Evolutionary conservation across 1,140 invertebrate genomes (phyloP), one percentile per base, ranked within the genome.

Genomic region (Drosophila ironensis): DNA sequence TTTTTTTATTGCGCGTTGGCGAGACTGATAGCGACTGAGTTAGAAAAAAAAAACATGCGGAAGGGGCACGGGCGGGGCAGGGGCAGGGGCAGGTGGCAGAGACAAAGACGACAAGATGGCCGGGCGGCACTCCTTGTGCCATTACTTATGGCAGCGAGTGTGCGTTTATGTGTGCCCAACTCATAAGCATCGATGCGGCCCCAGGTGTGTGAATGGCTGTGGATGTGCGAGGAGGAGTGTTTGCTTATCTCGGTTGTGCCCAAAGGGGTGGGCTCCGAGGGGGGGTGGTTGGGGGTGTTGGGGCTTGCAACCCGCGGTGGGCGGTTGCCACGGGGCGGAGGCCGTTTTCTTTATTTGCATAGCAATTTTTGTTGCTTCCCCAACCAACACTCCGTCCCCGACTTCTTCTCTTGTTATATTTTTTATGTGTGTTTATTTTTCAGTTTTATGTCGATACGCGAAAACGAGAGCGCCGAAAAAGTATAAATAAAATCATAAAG

Each of bases 401-500:
- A 46, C 30, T 63, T 59, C 35, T 73, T 84, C 66, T 82, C 25
- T 27, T 70, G 56, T 72, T 77, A 41, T 48, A 14, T 50, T 72
- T 72, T 72, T 80, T 74, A 67, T 86, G 80, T 53, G 20, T 84
- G 78, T 84, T 84, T 78, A 86, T 69, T 74, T 84, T 86, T 84
- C 70, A 86, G 73, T 84, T 84, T 84, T 84, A 84, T 86, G 80
- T 53, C 80, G 69, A 78, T 78, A 67, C 61, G 78, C 73, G 80
- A 84, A 84, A 84, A 84, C 66, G 71, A 84, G 78, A 84, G 73
- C 63, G 53, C n/a, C 57, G 35, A 63, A 67, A 78, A 71, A 42
- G n/a, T 63, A 61, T 57, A 84, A 84, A 84, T 84, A 84, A 63
- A 56, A 73, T 84, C 78, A 71, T 74, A 78, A 71, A 78, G 41